Base-by-base conservation (phyloP, 1,140 invertebrate species). In the Papilio glaucus region DNA sequence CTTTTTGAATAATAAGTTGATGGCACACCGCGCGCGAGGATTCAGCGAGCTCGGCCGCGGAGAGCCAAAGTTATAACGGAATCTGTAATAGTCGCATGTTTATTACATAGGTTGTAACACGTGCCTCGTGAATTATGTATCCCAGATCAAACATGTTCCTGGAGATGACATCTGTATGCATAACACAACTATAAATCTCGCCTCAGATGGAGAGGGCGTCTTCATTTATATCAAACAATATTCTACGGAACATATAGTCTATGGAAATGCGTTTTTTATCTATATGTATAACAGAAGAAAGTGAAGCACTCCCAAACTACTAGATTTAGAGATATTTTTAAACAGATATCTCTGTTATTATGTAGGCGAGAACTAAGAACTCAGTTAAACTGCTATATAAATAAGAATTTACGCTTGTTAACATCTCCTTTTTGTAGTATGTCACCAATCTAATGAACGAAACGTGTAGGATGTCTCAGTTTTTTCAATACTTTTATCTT, bases 41-140 rank as follows among this genome's bases (percentile, higher is more conserved):
- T 5, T 26, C 29, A 2, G 29, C 29, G 49, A 26, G 49, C 24
- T 57, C 49, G 21, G 21, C 6, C 29, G 29, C 29, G 4, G 39
- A 57, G 10, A 57, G 18, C 49, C n/a, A 57, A 57, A 57, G 49
- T 57, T 57, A 57, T 57, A 57, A 57, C 21, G 10, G 49, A 57
- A 24, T 61, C 37, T 65, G 33, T 7, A 53, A 65, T 62, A 39
- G 18, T 37, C 8, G 26, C 7, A 65, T 65, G 62, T 65, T 65
- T 65, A 65, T 63, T 38, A 38, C 61, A 37, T 63, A 63, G 61
- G 29, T 53, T 7, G 45, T 61, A 33, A 33, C 33, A 63, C 37
- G 37, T 63, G 61, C n/a, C 37, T 63, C 9, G 12, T 63, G 61
- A 63, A 63, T 63, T 63, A 63, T 63, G 61, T 38, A 63, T 63